Evolutionary conservation across 2,113 vertebrate species (phyloP), one percentile per base, ranked within the genome.

Genomic region (Amia ocellicauda): DNA sequence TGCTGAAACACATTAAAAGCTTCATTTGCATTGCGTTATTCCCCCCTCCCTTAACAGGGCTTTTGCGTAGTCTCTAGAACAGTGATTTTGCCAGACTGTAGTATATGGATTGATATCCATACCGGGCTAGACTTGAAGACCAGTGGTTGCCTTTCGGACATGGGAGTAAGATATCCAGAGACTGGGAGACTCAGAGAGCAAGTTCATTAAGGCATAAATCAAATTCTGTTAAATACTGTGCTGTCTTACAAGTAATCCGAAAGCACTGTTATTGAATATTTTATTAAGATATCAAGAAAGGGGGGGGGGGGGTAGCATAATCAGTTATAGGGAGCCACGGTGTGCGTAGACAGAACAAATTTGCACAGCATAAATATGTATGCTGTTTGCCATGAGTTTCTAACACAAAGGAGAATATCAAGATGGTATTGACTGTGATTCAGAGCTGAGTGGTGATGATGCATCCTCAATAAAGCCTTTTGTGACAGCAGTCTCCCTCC

Each of bases 401-500:
- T 13, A 7, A 13, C 47, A 50, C 47, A 50, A 50, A 13, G 47
- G 47, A 50, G 47, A 50, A 16, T 19, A 50, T 50, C 47, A 50
- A 22, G 20, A 22, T 17, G 47, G 5, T 17, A 50, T 50, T 50
- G 20, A 54, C 51, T 54, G 51, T 54, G 51, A 54, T 54, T 54
- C 51, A 54, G 51, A 54, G 51, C 51, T 54, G 51, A 54, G 51
- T 24, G 51, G 51, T 9, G 51, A 54, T 54, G 51, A 54, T 7
- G 51, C 22, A 54, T 54, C 24, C 24, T 54, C 51, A 54, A 54
- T 54, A 26, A 7, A 14, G 51, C 51, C 10, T 19, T 54, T 54
- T 54, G 51, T 54, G 51, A 54, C 51, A 22, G 22, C 22, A 27
- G 9, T 54, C 7, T 54, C 22, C 20, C 51, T 54, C 22, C 24